Evolutionary conservation across 2,113 vertebrate species (phyloP).

Genomic region (Corythoichthys intestinalis): DNA sequence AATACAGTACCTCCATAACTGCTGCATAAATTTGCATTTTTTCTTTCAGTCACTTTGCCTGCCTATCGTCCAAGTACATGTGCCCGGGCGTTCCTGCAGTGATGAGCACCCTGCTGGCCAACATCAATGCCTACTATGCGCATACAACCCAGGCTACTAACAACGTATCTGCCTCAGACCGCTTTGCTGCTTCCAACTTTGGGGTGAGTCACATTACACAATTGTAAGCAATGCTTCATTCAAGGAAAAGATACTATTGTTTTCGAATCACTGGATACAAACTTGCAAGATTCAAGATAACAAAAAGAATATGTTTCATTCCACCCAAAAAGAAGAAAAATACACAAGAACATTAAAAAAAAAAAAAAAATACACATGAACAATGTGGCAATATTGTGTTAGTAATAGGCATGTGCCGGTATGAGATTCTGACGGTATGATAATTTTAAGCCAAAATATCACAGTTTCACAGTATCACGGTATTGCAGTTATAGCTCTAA

Average conservation of each 20-base stretch:
- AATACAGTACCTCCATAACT: not conserved
- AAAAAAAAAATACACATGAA: too few relatives aligned
- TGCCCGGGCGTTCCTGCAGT: slow-evolving; percentile 94
- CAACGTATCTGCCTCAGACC: slow-evolving; percentile 95
- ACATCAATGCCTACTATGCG: slow-evolving; percentile 98
- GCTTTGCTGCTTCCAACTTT: slow-evolving; percentile 97
- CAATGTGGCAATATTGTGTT: too few relatives aligned
- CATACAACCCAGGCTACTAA: slow-evolving; percentile 94
- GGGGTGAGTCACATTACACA: slow-evolving; percentile 78
- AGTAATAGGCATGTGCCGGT: too few relatives aligned
- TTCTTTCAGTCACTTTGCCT: slow-evolving; percentile 90
- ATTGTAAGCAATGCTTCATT: not conserved
- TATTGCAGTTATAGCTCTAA: too few relatives aligned
- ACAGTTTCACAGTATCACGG: too few relatives aligned
- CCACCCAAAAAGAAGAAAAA: too few relatives aligned
- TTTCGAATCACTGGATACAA: not conserved
- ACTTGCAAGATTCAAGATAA: not conserved
- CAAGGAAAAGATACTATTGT: not conserved
- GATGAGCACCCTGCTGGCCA: slow-evolving; percentile 96
- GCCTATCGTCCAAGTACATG: slow-evolving; percentile 99
- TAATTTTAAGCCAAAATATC: too few relatives aligned
- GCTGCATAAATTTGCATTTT: not conserved
- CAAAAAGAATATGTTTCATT: not conserved
- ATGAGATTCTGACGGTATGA: too few relatives aligned
- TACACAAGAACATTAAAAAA: too few relatives aligned